These are phyloP conservation scores for Pogonognathellus flavescens DNA, from an alignment of 1,140 invertebrate species.

Conservation along the genomic window DNA sequence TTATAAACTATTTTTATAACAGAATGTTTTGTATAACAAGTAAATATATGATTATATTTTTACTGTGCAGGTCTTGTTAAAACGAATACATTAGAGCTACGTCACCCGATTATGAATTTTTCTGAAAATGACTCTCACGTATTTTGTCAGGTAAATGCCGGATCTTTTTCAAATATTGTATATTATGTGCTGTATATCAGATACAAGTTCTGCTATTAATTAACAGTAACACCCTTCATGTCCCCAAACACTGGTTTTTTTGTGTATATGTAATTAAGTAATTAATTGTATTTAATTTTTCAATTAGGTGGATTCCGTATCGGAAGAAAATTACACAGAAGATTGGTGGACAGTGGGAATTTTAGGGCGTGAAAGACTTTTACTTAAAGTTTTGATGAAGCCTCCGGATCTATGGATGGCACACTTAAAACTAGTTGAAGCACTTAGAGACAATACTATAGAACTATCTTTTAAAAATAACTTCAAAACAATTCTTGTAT, in stretches of 20 bases:
- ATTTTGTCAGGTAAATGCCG: slow-evolving; percentile 44
- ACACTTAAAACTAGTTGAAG: slow-evolving; percentile 35
- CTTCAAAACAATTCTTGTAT: slow-evolving; percentile 42
- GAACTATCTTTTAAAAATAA: slow-evolving; percentile 50
- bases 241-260: too few relatives aligned
- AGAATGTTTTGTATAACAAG: not conserved
- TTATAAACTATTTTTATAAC: not conserved
- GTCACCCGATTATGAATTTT: slow-evolving; percentile 18
- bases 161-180: too few relatives aligned
- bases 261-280: not conserved
- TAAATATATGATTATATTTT: too few relatives aligned
- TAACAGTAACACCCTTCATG: too few relatives aligned
- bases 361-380: not conserved
- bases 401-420: slow-evolving; percentile 55
- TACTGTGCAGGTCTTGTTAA: not conserved
- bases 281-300: not conserved
- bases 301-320: not conserved
- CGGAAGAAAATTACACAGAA: slow-evolving; percentile 33
- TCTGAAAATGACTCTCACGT: slow-evolving; percentile 32
- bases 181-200: too few relatives aligned
- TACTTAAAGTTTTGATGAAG: slow-evolving; percentile 28
- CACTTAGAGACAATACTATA: slow-evolving; percentile 41
- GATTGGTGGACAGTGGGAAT: slow-evolving; percentile 45
- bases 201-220: too few relatives aligned
- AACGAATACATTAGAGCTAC: not conserved